These are phyloP conservation scores for Probosciger aterrimus DNA, from an alignment of 2,113 vertebrate genomes.

Conservation along the genomic window DNA sequence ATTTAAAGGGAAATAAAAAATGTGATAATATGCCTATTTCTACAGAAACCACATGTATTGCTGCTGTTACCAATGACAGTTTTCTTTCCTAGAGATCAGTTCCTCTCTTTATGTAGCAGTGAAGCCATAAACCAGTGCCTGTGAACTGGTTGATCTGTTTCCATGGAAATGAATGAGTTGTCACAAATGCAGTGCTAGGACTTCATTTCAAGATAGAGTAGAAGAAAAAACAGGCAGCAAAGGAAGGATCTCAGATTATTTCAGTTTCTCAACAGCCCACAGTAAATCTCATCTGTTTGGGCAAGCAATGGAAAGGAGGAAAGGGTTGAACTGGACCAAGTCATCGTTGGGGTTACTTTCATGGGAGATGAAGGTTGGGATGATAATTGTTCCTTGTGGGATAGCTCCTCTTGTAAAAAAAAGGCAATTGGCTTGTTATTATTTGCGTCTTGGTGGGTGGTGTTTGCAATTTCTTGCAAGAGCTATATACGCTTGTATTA, in stretches of 20 bases:
- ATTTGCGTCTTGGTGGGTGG: background rate
- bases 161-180: conserved; percentile 57
- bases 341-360: background rate
- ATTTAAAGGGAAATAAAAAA: conserved; percentile 15
- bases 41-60: background rate
- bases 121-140: background rate
- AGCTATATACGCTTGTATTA: background rate
- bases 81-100: background rate
- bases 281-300: background rate
- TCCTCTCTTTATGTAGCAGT: background rate
- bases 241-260: background rate
- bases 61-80: background rate
- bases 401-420: background rate
- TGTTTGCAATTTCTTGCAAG: background rate
- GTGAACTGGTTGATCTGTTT: conserved; percentile 36
- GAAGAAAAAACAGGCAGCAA: background rate
- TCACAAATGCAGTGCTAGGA: background rate
- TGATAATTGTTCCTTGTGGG: background rate
- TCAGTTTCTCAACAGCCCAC: background rate
- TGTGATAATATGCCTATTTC: background rate
- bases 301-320: background rate
- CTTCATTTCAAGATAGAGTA: conserved; percentile 11
- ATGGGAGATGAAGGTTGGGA: background rate
- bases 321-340: background rate
- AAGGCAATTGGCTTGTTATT: background rate